phyloP scores from a whole-genome alignment of 2,888 invertebrate genomes.

The Caenorhabditis zanzibari region DNA sequence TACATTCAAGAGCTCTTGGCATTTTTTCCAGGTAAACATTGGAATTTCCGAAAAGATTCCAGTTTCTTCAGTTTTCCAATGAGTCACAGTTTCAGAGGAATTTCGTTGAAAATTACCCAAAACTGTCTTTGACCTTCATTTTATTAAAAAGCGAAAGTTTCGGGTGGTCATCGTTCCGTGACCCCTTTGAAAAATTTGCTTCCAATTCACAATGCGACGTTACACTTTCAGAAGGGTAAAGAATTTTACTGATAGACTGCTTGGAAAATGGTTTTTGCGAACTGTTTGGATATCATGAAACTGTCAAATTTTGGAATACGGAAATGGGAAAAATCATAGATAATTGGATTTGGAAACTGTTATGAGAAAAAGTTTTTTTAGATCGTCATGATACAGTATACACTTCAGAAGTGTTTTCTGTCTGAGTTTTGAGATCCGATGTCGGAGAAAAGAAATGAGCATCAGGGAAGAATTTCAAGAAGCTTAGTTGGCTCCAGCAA shows the following conservation, averaged over 20 bases:
- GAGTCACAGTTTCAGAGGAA: conserved; percentile 1
- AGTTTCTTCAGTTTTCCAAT: background rate
- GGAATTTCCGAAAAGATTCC: background rate
- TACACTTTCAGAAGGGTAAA: conserved; percentile 16
- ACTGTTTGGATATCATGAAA: background rate
- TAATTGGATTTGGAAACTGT: background rate
- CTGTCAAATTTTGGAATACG: background rate
- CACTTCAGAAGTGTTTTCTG: no score
- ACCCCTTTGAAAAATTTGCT: conserved; percentile 2
- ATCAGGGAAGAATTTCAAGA: no score
- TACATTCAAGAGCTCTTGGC: no score
- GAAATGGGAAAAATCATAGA: background rate
- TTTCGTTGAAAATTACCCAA: background rate
- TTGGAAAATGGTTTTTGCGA: background rate
- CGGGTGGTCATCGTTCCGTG: conserved; percentile 38
- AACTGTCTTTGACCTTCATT: conserved; percentile 17
- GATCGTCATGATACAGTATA: no score
- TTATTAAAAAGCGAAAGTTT: conserved; percentile 25
- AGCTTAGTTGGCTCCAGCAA: no score
- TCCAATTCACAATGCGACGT: conserved; percentile 8
- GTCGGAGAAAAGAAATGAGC: no score
- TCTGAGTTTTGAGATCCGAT: no score
- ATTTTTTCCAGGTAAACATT: background rate
- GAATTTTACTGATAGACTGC: background rate
- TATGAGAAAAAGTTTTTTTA: no score